Evolutionary conservation across 2,113 vertebrate species (phyloP).

Genomic region (Scolopax mira): DNA sequence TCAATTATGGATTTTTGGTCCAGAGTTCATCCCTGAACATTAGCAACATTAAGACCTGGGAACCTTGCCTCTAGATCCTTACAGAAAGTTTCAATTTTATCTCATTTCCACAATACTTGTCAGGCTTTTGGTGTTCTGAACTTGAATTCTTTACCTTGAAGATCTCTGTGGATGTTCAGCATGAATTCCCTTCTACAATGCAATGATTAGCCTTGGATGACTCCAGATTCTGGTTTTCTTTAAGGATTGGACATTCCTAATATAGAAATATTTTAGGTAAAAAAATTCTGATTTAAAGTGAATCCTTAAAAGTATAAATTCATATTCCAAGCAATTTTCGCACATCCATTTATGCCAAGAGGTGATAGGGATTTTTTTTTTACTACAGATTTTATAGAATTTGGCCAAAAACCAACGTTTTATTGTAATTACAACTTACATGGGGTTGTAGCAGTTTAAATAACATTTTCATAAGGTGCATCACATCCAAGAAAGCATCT

Average conservation of each 20-base stretch:
- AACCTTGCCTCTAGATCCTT: background rate
- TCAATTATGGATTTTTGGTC: background rate
- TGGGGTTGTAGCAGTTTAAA: background rate
- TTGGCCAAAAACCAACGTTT: conserved; percentile 26
- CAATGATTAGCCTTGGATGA: background rate
- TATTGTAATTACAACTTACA: conserved; percentile 19
- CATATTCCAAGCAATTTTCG: background rate
- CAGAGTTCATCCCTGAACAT: background rate
- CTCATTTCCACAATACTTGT: background rate
- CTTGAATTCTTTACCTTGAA: background rate
- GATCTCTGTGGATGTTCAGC: background rate
- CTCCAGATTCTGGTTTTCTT: background rate
- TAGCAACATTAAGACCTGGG: background rate
- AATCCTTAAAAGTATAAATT: background rate
- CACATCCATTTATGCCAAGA: background rate
- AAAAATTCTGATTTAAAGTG: background rate
- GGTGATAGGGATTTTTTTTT: background rate
- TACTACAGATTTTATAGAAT: background rate
- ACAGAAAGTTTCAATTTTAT: background rate
- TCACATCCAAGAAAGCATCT: background rate
- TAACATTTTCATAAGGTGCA: conserved; percentile 28
- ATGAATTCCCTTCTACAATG: background rate
- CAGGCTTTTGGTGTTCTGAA: background rate
- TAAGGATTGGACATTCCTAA: background rate
- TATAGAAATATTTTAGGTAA: background rate